A percentile compares a stretch with the other conserved stretches of the same genome.
These are phyloP conservation scores for Apaloderma vittatum DNA, from an alignment of 2,113 vertebrate species.

Conservation along the genomic window DNA sequence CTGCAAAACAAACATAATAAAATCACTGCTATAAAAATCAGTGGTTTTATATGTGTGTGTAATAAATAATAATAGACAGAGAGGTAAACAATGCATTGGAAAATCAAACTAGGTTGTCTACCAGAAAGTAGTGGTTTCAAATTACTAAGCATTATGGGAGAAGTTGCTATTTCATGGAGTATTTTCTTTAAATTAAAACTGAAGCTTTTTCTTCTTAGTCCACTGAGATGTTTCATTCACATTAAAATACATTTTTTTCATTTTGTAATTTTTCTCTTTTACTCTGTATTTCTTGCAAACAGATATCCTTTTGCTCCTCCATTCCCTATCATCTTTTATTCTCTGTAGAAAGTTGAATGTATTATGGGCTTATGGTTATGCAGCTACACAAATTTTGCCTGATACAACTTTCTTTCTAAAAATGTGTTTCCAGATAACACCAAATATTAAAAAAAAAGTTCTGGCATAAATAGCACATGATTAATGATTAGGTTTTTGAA, in stretches of 20 bases:
- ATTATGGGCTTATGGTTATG: not conserved
- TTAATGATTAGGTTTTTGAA: not conserved
- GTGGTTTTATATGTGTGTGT: not conserved
- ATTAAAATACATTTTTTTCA: not conserved
- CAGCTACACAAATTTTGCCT: not conserved
- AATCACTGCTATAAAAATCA: constrained; percentile 17
- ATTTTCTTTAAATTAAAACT: not conserved
- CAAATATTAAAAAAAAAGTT: not conserved
- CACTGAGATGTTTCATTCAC: not conserved
- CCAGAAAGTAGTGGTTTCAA: constrained; percentile 46
- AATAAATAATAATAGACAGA: constrained; percentile 54
- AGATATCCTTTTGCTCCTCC: not conserved
- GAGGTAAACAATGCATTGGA: constrained; percentile 29
- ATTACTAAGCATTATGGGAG: not conserved
- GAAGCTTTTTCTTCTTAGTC: not conserved
- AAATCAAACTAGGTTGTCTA: constrained; percentile 61
- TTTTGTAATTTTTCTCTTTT: not conserved
- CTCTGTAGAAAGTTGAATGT: not conserved
- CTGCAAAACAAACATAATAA: constrained; percentile 54
- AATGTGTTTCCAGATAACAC: not conserved
- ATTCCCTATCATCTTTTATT: not conserved
- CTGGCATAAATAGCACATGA: not conserved
- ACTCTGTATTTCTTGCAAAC: not conserved
- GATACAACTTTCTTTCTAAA: not conserved
- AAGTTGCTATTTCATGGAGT: not conserved